Percentiles rank a stretch among this genome's conserved stretches.
phyloP scores from a whole-genome alignment of 2,888 invertebrate genomes.

The Macrosoma leucophasiata region DNA sequence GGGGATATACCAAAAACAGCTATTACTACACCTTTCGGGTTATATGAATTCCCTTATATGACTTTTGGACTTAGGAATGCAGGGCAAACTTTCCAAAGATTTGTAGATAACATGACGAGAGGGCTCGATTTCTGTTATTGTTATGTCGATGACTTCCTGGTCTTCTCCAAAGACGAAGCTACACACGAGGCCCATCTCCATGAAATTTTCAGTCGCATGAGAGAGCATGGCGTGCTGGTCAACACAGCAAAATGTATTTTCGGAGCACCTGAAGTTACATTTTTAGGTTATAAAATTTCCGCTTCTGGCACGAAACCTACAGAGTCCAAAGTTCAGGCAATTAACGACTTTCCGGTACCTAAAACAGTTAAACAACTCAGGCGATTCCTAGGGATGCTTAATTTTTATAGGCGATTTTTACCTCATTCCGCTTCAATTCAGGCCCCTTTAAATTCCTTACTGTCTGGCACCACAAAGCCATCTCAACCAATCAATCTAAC shows the following conservation, averaged over 20 bases:
- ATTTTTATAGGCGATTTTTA: conserved; percentile 9
- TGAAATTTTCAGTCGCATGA: neutral
- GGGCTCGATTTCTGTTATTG: conserved; percentile 19
- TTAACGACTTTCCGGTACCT: conserved; percentile 13
- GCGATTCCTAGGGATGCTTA: conserved; percentile 21
- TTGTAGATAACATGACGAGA: conserved; percentile 29
- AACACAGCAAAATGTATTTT: conserved; percentile 5
- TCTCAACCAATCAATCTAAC: too few species aligned
- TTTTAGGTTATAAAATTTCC: conserved; percentile 5
- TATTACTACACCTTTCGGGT: conserved; percentile 33
- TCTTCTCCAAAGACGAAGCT: too few species aligned
- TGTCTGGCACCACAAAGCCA: too few species aligned
- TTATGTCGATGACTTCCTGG: conserved; percentile 36
- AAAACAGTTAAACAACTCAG: conserved; percentile 14
- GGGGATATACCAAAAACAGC: too few species aligned
- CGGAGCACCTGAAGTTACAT: too few species aligned
- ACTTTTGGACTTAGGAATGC: conserved; percentile 45
- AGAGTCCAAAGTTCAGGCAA: conserved; percentile 26
- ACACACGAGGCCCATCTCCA: too few species aligned
- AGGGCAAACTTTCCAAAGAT: conserved; percentile 41
- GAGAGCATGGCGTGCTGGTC: neutral
- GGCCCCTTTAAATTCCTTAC: conserved; percentile 2
- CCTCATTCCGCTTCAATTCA: conserved; percentile 3
- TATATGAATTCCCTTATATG: conserved; percentile 35
- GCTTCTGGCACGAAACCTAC: conserved; percentile 20